Evolutionary conservation across 2,888 invertebrate species (phyloP).

Genomic region (Diachrysia chrysitis): DNA sequence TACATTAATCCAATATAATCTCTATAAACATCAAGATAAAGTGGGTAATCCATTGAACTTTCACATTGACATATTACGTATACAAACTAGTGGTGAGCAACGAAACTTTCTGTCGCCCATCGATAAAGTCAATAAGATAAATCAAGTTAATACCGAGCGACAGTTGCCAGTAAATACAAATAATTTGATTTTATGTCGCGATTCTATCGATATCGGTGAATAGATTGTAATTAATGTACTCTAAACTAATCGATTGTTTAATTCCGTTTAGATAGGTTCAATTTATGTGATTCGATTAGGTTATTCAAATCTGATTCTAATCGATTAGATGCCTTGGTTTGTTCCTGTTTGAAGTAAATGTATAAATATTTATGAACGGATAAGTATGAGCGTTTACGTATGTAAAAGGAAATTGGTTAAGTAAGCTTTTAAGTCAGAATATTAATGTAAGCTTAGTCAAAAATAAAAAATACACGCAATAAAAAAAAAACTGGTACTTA

Average conservation of each 20-base stretch:
- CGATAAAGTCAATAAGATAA: slow-evolving; percentile 83
- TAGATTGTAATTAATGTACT: slow-evolving; percentile 68
- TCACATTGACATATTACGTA: slow-evolving; percentile 62
- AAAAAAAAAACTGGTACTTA: background rate
- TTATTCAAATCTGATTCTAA: slow-evolving; percentile 53
- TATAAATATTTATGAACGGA: slow-evolving; percentile 42
- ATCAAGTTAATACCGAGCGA: slow-evolving; percentile 74
- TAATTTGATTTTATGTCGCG: slow-evolving; percentile 72
- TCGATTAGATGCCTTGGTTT: slow-evolving; percentile 46
- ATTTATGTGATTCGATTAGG: slow-evolving; percentile 52
- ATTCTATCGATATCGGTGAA: slow-evolving; percentile 69
- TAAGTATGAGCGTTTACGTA: slow-evolving; percentile 7
- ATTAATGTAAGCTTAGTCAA: background rate
- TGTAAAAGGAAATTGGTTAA: slow-evolving; percentile 29
- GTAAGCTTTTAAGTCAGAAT: slow-evolving; percentile 15
- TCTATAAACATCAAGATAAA: slow-evolving; percentile 63
- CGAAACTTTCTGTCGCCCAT: slow-evolving; percentile 71
- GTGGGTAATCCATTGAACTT: slow-evolving; percentile 59
- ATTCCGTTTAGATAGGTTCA: slow-evolving; percentile 47
- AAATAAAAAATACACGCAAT: background rate
- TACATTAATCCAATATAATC: slow-evolving; percentile 61
- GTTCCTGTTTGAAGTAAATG: slow-evolving; percentile 18
- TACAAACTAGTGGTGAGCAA: slow-evolving; percentile 59
- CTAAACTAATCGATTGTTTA: slow-evolving; percentile 63
- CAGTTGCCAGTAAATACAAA: slow-evolving; percentile 73